These are phyloP conservation scores for Urophycis tenuis DNA, from an alignment of 2,797 vertebrate species.

Conservation along the genomic window DNA sequence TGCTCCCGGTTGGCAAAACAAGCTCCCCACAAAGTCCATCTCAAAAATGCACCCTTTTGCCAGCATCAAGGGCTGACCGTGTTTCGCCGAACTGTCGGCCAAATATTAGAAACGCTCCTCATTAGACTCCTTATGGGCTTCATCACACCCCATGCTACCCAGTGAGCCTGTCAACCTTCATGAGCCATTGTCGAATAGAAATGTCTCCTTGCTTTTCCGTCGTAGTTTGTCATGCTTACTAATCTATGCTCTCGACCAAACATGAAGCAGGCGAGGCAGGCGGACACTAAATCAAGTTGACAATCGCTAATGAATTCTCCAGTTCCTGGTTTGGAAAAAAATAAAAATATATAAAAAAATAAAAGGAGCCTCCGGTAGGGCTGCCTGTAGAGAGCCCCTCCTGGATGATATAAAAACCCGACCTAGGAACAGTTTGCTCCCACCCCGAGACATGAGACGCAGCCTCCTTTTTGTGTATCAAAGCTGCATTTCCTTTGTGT, in stretches of 20 bases:
- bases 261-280: constrained; percentile 27
- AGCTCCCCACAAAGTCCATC: not conserved
- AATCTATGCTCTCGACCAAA: constrained; percentile 38
- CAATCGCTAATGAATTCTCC: constrained; percentile 46
- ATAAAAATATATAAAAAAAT: not conserved
- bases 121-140: constrained; percentile 15
- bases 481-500: not conserved
- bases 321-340: constrained; percentile 19
- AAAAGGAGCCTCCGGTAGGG: not conserved
- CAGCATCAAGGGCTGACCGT: not conserved
- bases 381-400: not conserved
- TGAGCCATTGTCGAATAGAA: constrained; percentile 39
- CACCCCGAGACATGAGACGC: not conserved
- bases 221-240: constrained; percentile 27
- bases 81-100: not conserved
- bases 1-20: not conserved
- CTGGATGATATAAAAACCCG: not conserved
- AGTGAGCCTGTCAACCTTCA: constrained; percentile 24
- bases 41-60: not conserved
- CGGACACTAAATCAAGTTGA: constrained; percentile 44
- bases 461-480: not conserved
- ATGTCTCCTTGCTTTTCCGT: constrained; percentile 24
- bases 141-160: constrained; percentile 21
- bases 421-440: not conserved
- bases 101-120: not conserved